phyloP scores from a whole-genome alignment of 2,113 vertebrate genomes.

The Sapajus apella region DNA sequence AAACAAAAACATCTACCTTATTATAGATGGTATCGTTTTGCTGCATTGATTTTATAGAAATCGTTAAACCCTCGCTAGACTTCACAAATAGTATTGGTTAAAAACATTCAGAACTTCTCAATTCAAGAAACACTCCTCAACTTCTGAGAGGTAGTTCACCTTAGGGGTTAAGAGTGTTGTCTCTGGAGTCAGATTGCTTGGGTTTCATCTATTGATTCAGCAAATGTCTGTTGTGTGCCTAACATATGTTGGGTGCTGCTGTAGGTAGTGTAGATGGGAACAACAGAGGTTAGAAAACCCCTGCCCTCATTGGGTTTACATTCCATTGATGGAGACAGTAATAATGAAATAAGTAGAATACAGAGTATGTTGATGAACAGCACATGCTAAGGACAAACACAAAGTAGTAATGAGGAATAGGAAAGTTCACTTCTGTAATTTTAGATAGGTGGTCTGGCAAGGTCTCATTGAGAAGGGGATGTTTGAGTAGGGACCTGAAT shows the following conservation, averaged over 20 bases:
- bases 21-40: not conserved
- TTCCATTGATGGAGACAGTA: not conserved
- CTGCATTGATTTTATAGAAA: not conserved
- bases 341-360: not conserved
- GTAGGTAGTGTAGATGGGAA: not conserved
- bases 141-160: not conserved
- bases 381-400: not conserved
- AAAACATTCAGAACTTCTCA: not conserved
- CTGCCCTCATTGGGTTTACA: not conserved
- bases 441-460: not conserved
- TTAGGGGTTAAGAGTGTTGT: not conserved
- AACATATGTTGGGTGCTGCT: not conserved
- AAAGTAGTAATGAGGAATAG: not conserved
- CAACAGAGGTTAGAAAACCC: not conserved
- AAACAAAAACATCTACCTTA: not conserved
- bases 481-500: not conserved
- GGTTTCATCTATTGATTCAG: not conserved
- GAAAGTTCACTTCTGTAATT: not conserved
- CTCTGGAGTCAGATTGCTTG: not conserved
- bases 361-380: not conserved
- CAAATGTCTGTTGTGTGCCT: not conserved
- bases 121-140: not conserved
- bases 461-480: not conserved
- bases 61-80: not conserved
- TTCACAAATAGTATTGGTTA: not conserved